Base-by-base conservation (phyloP, 2,113 vertebrate species). In the Heteronetta atricapilla region DNA sequence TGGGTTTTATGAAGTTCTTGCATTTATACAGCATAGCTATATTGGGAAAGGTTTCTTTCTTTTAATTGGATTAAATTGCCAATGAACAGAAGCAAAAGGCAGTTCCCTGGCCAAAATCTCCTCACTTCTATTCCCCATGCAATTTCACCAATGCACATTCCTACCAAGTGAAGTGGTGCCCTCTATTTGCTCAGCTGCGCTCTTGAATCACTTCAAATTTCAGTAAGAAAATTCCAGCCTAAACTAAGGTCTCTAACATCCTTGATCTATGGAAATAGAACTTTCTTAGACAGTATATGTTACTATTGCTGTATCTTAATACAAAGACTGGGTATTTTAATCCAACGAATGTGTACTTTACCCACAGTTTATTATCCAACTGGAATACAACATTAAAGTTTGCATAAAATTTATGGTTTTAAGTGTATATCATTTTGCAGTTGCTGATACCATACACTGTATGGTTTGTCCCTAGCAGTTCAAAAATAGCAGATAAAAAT, bases 51-150 rank as follows among this genome's bases (percentile, higher is more conserved):
- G 38, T 78, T 93, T 1, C 52, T 78, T 69, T 52, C 68, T 86
- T 92, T 86, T 91, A 79, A 67, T 88, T 89, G 60, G 34, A 81
- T 86, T 66, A 64, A 93, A 40, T 6, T 88, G 56, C 60, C 66
- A 86, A 78, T 38, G 75, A 86, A 62, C 11, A 88, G 76, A 90
- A 34, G 42, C 26, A 82, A 86, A 87, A 88, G 29, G 22, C 17
- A 42, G 2, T 81, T 88, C 52, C 53, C 33, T 25, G 33, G 46
- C 38, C 82, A 94, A 83, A 92, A 75, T 78, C 11, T 87, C 60
- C 38, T 82, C 36, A 38, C 12, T 67, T 31, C 20, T 74, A 34
- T 42, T 92, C 60, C 64, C 31, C 40, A 33, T 10, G 20, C 13
- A 75, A 53, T 67, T 84, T 82, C 46, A 48, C 38, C 48, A 76